Conservation (phyloP, 2,113 vertebrate genomes). For the Mugil cephalus region DNA sequence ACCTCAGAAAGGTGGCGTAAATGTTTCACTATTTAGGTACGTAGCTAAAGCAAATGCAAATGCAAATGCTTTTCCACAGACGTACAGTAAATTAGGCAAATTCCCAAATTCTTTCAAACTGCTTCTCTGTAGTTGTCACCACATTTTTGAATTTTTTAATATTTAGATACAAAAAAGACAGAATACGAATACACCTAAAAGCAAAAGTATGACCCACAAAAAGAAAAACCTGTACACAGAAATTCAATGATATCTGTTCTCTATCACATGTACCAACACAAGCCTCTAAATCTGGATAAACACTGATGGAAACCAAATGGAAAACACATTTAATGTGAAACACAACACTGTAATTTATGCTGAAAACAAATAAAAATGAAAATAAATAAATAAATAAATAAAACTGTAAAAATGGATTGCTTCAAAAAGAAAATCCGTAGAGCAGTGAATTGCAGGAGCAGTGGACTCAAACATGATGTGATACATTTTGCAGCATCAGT, state of each 20-base stretch:
- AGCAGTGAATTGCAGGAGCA: slow-evolving; percentile 67
- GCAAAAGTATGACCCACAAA: slow-evolving; percentile 70
- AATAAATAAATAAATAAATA: too few relatives aligned
- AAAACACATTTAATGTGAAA: slow-evolving; percentile 10
- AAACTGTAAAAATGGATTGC: slow-evolving; percentile 86
- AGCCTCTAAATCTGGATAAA: slow-evolving; percentile 81
- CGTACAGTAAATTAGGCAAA: slow-evolving; percentile 39
- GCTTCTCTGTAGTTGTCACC: slow-evolving; percentile 26
- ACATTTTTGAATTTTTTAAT: slow-evolving; percentile 57
- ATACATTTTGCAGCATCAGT: slow-evolving; percentile 95
- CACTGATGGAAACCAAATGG: slow-evolving; percentile 47
- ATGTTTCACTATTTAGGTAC: neutral
- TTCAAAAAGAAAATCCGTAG: slow-evolving; percentile 68
- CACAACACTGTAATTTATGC: slow-evolving; percentile 72
- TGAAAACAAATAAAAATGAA: slow-evolving; percentile 83
- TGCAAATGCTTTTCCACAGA: too few relatives aligned
- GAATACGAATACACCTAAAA: slow-evolving; percentile 78
- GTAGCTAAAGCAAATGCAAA: neutral
- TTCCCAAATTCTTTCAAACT: slow-evolving; percentile 81
- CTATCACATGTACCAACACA: slow-evolving; percentile 90
- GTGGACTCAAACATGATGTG: slow-evolving; percentile 64
- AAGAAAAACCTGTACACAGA: slow-evolving; percentile 91
- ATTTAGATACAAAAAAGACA: slow-evolving; percentile 77
- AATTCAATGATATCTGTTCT: slow-evolving; percentile 99
- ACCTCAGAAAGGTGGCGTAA: neutral